Percentiles rank a stretch among this genome's conserved stretches.
These are phyloP conservation scores for Leucopsar rothschildi DNA, from an alignment of 2,113 vertebrate species.

Conservation along the genomic window DNA sequence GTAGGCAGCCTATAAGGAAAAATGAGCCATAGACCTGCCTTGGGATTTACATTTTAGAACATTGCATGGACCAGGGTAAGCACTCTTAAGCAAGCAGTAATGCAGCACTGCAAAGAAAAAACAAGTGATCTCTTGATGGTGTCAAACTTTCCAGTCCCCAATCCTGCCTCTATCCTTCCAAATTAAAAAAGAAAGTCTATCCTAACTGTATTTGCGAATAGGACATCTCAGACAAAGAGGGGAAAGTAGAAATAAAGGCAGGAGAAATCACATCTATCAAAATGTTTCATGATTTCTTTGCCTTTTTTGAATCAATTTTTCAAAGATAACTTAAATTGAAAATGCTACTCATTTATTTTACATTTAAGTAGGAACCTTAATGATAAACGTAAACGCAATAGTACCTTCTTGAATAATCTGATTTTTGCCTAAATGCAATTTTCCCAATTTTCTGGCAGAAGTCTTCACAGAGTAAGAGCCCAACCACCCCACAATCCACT, in stretches of 20 bases:
- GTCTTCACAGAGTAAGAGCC: background rate
- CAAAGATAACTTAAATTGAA: background rate
- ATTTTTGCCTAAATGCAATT: background rate
- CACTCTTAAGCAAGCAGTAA: background rate
- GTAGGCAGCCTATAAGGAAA: background rate
- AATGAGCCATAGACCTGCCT: background rate
- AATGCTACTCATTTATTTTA: background rate
- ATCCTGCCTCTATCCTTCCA: background rate
- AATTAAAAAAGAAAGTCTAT: background rate
- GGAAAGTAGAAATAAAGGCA: background rate
- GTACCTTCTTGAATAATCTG: background rate
- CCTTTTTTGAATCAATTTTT: background rate
- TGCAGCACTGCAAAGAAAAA: background rate
- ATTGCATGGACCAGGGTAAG: rapidly evolving
- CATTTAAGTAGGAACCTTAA: background rate
- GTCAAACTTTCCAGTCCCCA: background rate
- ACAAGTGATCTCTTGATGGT: background rate
- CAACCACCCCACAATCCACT: background rate
- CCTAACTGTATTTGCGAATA: background rate
- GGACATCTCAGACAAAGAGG: background rate
- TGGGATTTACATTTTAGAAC: background rate
- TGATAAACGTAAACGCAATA: background rate
- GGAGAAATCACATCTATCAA: background rate
- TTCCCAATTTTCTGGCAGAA: background rate
- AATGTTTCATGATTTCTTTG: background rate